These are phyloP conservation scores for Oscheius sp. DNA, from an alignment of 2,888 invertebrate genomes.

Conservation along the genomic window DNA sequence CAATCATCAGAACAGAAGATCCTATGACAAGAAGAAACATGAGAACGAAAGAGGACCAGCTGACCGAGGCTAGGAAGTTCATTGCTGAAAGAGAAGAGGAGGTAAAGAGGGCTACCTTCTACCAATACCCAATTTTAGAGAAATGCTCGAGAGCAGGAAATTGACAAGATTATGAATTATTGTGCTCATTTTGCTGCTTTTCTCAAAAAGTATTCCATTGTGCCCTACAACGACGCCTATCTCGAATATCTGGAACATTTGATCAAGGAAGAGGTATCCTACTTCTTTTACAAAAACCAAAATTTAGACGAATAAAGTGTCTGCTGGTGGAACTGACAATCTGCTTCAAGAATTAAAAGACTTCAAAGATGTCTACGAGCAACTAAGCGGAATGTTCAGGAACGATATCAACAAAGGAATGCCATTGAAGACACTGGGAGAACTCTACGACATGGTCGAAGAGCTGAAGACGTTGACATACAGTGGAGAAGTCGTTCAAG, in stretches of 20 bases:
- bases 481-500: neutral
- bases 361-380: neutral
- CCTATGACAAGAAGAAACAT: neutral
- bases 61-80: neutral
- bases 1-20: neutral
- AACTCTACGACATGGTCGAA: neutral
- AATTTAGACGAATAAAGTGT: neutral
- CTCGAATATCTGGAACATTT: constrained; percentile 1
- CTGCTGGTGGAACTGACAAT: neutral
- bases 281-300: neutral
- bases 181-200: constrained; percentile 32
- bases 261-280: constrained; percentile 17
- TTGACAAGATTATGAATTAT: neutral
- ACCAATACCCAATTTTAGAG: too few species aligned
- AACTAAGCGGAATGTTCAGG: neutral
- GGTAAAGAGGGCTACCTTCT: too few species aligned
- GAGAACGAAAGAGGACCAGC: neutral
- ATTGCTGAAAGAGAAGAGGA: neutral
- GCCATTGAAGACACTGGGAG: neutral
- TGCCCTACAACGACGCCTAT: constrained; percentile 21
- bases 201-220: constrained; percentile 9
- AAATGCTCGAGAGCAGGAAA: neutral
- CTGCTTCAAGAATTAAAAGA: neutral
- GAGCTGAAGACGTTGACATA: neutral
- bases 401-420: neutral